phyloP scores from a whole-genome alignment of 2,797 vertebrate species.

The Odontamblyopus rebecca region DNA sequence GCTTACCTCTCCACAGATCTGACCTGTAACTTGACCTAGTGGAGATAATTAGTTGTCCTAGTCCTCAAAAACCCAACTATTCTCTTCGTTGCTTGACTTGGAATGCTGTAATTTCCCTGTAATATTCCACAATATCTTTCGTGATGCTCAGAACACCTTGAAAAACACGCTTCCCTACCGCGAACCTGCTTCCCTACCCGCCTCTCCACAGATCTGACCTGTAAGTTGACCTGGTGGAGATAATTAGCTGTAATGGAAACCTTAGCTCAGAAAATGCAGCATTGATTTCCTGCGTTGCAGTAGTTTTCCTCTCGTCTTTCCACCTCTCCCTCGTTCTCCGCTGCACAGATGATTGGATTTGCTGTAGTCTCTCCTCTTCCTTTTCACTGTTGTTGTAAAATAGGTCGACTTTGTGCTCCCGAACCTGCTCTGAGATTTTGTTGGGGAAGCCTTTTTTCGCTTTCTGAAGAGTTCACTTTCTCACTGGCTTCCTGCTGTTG shows the following conservation, averaged over 20 bases:
- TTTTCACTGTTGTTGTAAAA: constrained; percentile 40
- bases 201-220: neutral
- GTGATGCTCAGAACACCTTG: neutral
- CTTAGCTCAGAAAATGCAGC: no score
- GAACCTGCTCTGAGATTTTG: constrained; percentile 31
- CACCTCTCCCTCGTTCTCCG: constrained; percentile 19
- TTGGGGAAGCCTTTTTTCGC: constrained; percentile 24
- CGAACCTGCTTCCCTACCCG: neutral
- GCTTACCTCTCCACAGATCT: no score
- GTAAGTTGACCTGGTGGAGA: no score
- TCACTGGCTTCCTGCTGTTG: constrained; percentile 1
- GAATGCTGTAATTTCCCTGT: no score
- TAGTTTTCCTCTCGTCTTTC: constrained; percentile 13
- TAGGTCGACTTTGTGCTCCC: constrained; percentile 55
- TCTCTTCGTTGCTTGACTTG: no score
- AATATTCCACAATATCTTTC: no score
- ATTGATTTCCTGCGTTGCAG: neutral
- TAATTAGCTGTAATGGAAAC: no score
- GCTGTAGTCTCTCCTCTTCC: constrained; percentile 21
- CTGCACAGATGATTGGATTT: constrained; percentile 47
- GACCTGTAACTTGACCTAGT: no score
- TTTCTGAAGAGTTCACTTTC: constrained; percentile 22
- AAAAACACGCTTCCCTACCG: neutral
- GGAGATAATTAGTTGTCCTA: no score
- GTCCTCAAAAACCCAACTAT: no score